These are phyloP conservation scores for Neoseiulus cucumeris DNA, from an alignment of 1,140 invertebrate species.

Conservation along the genomic window DNA sequence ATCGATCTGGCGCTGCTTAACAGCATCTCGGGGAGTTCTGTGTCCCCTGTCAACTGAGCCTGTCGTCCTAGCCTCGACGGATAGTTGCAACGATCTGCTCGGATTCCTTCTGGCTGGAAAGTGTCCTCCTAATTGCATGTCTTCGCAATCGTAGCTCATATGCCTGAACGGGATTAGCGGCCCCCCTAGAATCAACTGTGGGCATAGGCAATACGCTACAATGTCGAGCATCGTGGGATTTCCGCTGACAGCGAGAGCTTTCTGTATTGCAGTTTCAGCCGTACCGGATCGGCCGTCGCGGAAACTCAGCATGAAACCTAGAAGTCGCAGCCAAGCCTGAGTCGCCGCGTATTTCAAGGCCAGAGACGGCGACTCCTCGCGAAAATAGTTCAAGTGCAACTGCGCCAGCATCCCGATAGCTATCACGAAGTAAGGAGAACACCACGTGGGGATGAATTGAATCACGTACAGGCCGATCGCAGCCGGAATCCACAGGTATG, in stretches of 20 bases:
- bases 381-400: too few relatives aligned
- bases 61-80: too few relatives aligned
- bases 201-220: not conserved
- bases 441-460: too few relatives aligned
- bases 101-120: too few relatives aligned
- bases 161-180: not conserved
- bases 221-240: not conserved
- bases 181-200: not conserved
- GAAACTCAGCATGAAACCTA: not conserved
- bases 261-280: not conserved
- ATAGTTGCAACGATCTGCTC: too few relatives aligned
- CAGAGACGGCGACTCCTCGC: not conserved
- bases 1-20: too few relatives aligned
- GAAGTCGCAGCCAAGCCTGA: not conserved
- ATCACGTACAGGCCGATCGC: not conserved
- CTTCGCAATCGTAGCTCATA: not conserved
- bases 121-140: too few relatives aligned
- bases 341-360: not conserved
- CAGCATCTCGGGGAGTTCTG: too few relatives aligned
- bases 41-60: too few relatives aligned
- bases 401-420: too few relatives aligned
- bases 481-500: not conserved
- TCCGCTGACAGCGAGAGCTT: not conserved
- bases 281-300: not conserved
- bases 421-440: too few relatives aligned